These are phyloP conservation scores for Parotocinclus haroldoi DNA, from an alignment of 2,797 vertebrate species.

Conservation along the genomic window DNA sequence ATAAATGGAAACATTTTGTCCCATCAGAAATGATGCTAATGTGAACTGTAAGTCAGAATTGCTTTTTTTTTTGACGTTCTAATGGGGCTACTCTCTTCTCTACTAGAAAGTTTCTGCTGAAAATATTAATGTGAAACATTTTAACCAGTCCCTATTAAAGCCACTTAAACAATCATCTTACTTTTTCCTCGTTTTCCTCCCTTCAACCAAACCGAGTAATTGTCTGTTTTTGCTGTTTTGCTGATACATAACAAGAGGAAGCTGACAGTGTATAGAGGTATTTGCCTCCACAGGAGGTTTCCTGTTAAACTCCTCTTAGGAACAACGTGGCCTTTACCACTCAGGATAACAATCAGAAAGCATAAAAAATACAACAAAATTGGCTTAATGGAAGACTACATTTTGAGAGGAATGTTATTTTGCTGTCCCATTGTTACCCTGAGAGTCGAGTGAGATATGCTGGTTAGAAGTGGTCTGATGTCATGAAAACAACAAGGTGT, in stretches of 20 bases:
- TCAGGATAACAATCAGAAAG: slow-evolving; percentile 2
- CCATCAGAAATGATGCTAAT: no score
- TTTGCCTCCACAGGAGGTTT: slow-evolving; percentile 3
- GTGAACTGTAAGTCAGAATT: no score
- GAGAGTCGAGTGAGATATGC: background rate
- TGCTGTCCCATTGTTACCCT: slow-evolving; percentile 7
- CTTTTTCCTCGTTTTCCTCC: no score
- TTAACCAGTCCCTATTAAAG: no score
- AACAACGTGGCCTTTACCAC: background rate
- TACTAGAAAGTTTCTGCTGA: no score
- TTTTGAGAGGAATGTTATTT: slow-evolving; percentile 1
- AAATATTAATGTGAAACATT: no score
- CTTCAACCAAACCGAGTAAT: no score
- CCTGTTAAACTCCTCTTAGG: slow-evolving; percentile 1
- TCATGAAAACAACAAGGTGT: slow-evolving; percentile 24
- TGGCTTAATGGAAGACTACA: background rate
- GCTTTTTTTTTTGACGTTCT: no score
- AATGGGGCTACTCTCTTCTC: no score
- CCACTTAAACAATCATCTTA: no score
- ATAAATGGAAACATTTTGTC: no score
- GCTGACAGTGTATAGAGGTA: background rate
- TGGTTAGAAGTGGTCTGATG: slow-evolving; percentile 27
- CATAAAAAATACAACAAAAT: background rate
- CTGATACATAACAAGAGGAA: background rate
- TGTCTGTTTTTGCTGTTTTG: background rate